These are phyloP conservation scores for Motacilla tschutschensis DNA, from an alignment of 2,113 vertebrate species.

Conservation along the genomic window DNA sequence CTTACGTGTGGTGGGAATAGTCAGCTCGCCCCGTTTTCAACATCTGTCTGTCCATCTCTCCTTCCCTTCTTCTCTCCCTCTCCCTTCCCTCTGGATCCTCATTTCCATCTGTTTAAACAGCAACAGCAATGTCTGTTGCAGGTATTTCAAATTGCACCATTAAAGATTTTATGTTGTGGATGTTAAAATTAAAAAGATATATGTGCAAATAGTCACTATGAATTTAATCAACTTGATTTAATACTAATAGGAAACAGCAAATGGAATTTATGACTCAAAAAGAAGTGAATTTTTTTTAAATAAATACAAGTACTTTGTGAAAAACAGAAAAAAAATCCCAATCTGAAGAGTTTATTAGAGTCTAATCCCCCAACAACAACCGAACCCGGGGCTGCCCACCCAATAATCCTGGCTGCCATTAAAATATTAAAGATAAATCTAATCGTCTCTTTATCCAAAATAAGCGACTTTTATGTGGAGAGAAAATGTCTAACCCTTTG, in stretches of 20 bases:
- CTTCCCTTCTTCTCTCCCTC: background rate
- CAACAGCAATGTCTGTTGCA: slow-evolving; percentile 58
- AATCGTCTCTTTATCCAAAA: slow-evolving; percentile 87
- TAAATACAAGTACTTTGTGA: slow-evolving; percentile 75
- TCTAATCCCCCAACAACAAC: slow-evolving; percentile 77
- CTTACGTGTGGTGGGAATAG: background rate
- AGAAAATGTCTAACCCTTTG: slow-evolving; percentile 80
- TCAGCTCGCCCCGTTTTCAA: background rate
- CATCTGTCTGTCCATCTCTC: background rate
- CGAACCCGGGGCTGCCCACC: slow-evolving; percentile 66
- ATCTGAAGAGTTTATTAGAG: slow-evolving; percentile 82
- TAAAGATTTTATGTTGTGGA: slow-evolving; percentile 80
- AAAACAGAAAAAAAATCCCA: slow-evolving; percentile 69
- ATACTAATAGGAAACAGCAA: slow-evolving; percentile 82
- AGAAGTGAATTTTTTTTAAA: slow-evolving; percentile 72
- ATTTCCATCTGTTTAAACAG: slow-evolving; percentile 74
- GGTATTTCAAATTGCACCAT: slow-evolving; percentile 72
- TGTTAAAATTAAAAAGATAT: slow-evolving; percentile 85
- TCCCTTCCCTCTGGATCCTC: slow-evolving; percentile 7
- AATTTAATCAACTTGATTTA: slow-evolving; percentile 87
- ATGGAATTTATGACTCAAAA: slow-evolving; percentile 83
- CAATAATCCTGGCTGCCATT: slow-evolving; percentile 83
- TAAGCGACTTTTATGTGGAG: slow-evolving; percentile 83
- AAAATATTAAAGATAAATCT: slow-evolving; percentile 89
- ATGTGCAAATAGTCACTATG: slow-evolving; percentile 79